phyloP scores from a whole-genome alignment of 2,888 invertebrate species.

The Euphydryas editha region DNA sequence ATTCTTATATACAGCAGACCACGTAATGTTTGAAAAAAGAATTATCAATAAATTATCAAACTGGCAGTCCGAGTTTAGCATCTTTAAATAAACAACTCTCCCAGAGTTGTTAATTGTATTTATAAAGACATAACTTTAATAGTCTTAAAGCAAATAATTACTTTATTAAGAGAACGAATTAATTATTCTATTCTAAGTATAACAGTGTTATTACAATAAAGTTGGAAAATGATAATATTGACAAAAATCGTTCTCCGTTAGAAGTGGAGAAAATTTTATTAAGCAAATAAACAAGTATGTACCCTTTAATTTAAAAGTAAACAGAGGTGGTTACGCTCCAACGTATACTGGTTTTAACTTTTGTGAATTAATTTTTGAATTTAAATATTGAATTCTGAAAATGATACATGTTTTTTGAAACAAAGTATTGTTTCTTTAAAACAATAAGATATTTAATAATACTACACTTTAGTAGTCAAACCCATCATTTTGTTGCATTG shows the following conservation, averaged over 20 bases:
- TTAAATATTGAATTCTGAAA: neutral
- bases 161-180: no score
- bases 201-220: neutral
- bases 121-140: no score
- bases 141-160: no score
- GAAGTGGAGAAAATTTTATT: neutral
- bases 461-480: no score
- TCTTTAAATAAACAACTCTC: neutral
- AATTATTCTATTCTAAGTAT: neutral
- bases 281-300: conserved; percentile 1
- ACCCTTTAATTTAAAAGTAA: conserved; percentile 3
- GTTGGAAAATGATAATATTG: neutral
- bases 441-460: no score
- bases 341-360: neutral
- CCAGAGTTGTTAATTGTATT: no score
- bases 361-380: neutral
- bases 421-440: neutral
- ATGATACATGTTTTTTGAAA: neutral
- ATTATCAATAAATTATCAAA: neutral
- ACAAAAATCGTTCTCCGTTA: neutral
- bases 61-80: neutral
- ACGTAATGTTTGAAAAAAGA: no score
- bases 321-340: neutral
- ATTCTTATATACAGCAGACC: no score
- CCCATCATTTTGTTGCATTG: no score